Conservation (phyloP, 2,888 invertebrate species). For the Stramonita haemastoma region DNA sequence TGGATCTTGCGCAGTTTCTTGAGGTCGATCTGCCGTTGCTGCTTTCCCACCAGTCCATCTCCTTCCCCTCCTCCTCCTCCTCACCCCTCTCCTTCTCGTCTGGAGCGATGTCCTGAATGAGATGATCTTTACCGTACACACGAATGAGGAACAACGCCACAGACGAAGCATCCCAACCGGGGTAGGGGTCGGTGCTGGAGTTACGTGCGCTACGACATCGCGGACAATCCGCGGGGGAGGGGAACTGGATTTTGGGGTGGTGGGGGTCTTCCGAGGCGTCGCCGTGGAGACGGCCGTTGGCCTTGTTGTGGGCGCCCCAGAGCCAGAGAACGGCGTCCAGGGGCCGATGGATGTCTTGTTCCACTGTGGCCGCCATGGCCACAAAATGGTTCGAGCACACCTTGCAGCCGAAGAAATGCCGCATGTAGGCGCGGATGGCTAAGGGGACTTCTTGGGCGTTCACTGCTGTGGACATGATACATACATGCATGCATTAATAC, state of each 20-base stretch:
- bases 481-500: no score
- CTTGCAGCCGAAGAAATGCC: conserved; percentile 94
- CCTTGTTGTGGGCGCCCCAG: conserved; percentile 93
- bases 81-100: not conserved
- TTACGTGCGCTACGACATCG: conserved; percentile 56
- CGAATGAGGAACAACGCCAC: conserved; percentile 63
- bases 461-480: conserved; percentile 31
- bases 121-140: conserved; percentile 62
- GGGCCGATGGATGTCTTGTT: conserved; percentile 84
- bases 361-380: conserved; percentile 86
- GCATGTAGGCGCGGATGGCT: conserved; percentile 83
- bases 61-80: conserved; percentile 30
- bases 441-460: conserved; percentile 58
- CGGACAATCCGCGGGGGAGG: conserved; percentile 84
- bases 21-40: conserved; percentile 62
- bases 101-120: conserved; percentile 47
- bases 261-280: conserved; percentile 92
- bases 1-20: conserved; percentile 58
- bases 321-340: conserved; percentile 92
- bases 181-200: not conserved
- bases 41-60: conserved; percentile 71
- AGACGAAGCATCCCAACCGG: conserved; percentile 55
- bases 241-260: conserved; percentile 93
- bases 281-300: conserved; percentile 90
- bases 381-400: conserved; percentile 94